These are phyloP conservation scores for Odontophorus gujanensis DNA, from an alignment of 2,113 vertebrate genomes.

Conservation along the genomic window DNA sequence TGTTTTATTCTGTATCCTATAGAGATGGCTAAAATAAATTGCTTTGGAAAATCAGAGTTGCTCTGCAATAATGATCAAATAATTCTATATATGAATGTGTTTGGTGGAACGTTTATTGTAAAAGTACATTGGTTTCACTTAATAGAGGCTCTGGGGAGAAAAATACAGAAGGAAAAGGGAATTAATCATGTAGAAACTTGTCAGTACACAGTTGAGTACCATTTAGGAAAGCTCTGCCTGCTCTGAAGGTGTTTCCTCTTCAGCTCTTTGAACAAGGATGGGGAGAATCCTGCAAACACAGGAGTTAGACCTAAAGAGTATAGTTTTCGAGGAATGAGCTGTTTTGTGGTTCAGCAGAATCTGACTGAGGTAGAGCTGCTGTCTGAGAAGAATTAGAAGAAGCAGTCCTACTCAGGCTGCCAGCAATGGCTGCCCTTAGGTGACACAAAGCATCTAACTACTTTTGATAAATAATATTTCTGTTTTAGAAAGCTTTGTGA, in stretches of 20 bases:
- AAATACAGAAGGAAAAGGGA: background rate
- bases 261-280: background rate
- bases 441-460: background rate
- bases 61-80: slow-evolving; percentile 37
- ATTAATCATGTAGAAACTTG: background rate
- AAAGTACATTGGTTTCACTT: slow-evolving; percentile 17
- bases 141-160: background rate
- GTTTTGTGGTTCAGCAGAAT: background rate
- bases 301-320: background rate
- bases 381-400: background rate
- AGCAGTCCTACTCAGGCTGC: background rate
- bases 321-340: background rate
- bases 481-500: background rate
- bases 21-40: slow-evolving; percentile 26
- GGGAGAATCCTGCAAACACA: background rate
- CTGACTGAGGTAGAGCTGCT: background rate
- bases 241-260: background rate
- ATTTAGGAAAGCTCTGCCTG: background rate
- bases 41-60: slow-evolving; percentile 42
- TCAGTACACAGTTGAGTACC: background rate
- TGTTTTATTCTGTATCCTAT: background rate
- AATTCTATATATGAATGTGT: background rate
- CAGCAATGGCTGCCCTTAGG: background rate
- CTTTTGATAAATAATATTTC: background rate
- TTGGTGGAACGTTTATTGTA: slow-evolving; percentile 30